A percentile compares a stretch with the other conserved stretches of the same genome.
Conservation (phyloP, 2,113 vertebrate genomes). For the Puntigrus tetrazona region DNA sequence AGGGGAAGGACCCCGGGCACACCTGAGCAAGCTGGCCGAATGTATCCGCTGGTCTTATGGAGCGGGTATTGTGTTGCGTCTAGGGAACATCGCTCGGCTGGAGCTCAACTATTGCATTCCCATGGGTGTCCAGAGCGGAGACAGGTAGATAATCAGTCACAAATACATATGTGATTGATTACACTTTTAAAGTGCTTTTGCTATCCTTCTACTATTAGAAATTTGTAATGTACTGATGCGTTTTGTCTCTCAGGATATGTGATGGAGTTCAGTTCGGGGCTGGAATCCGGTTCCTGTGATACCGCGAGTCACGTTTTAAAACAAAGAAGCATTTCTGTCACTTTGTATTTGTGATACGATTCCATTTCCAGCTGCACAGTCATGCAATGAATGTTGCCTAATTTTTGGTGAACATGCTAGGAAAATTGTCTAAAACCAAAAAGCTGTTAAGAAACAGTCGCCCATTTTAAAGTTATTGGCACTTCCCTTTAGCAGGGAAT, state of each 20-base stretch:
- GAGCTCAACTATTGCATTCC: constrained; percentile 98
- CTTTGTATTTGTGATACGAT: constrained; percentile 14
- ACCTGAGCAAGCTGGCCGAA: constrained; percentile 87
- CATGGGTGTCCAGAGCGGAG: constrained; percentile 92
- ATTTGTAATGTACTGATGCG: not conserved
- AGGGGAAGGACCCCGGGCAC: constrained; percentile 91
- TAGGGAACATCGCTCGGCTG: constrained; percentile 94
- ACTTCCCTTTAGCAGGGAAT: constrained; percentile 21
- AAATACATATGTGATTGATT: not conserved
- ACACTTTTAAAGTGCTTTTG: not conserved
- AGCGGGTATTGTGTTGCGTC: constrained; percentile 85
- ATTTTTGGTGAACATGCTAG: constrained; percentile 9
- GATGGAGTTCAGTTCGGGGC: constrained; percentile 97
- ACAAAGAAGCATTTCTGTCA: constrained; percentile 26
- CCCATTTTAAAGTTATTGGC: constrained; percentile 1
- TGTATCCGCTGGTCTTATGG: constrained; percentile 96
- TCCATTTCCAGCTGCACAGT: constrained; percentile 22
- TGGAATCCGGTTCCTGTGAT: constrained; percentile 92
- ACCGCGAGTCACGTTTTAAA: not conserved
- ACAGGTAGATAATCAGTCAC: constrained; percentile 78
- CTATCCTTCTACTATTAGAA: not conserved
- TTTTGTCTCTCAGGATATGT: constrained; percentile 81
- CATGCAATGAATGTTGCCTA: not conserved
- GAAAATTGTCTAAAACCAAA: constrained; percentile 5
- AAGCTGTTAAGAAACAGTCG: not conserved